Base-by-base conservation (phyloP, 2,888 invertebrate genomes). In the Philaethria dido region DNA sequence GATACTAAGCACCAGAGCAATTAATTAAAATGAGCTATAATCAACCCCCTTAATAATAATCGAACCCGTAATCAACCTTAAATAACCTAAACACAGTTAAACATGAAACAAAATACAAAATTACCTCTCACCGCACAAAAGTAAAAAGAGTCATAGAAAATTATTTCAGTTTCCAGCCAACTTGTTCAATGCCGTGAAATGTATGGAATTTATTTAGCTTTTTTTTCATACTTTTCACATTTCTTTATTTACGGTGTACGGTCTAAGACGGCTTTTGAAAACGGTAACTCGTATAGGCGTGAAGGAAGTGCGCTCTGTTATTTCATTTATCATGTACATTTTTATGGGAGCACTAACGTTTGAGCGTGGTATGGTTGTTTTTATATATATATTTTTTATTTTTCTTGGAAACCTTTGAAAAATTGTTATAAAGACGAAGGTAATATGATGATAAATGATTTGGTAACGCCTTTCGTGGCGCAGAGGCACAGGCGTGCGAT, bases 181-280 rank as follows among this genome's bases (percentile, higher is more conserved):
- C 59, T 63, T 59, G 63, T n/a, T 67, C 63, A 45, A 52, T 33
- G 22, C 59, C 55, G 62, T 67, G 44, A 45, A 65, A 67, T 52
- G 59, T 59, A 50, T 57, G 47, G 55, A 57, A 62, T 36, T 67
- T 59, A 63, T 67, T 60, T 60, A 16, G 62, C 33, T 50, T 59
- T 59, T 66, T 69, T 59, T 66, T 33, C 22, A 29, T 42, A 29
- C 33, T 18, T 44, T 55, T 69, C 69, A 44, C 50, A 42, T 66
- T 60, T 50, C 64, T 57, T 69, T 69, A 67, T 36, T 69, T 25
- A 66, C 66, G 66, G 66, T 69, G 57, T 64, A 55, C 50, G 69
- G 22, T 18, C 54, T 69, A 64, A 66, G 63, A 29, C 52, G 66
- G 66, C 66, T 69, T 69, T 69, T 66, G 60, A 62, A 63, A 52